These are phyloP conservation scores for Quiscalus mexicanus DNA, from an alignment of 2,113 vertebrate species.

Conservation along the genomic window DNA sequence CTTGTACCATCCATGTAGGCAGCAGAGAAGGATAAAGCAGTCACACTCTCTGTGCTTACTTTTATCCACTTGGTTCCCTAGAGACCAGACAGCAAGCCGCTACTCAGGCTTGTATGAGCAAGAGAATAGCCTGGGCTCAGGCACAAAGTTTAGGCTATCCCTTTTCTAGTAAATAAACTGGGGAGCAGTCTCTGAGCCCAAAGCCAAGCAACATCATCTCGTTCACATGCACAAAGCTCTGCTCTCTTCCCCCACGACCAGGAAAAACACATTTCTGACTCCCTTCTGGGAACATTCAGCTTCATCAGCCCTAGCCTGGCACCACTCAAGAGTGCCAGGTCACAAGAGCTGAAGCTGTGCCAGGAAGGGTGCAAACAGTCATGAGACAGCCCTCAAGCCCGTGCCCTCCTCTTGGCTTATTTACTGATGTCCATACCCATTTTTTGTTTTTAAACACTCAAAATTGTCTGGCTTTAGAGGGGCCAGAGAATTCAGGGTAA, in stretches of 20 bases:
- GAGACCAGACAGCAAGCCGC: not conserved
- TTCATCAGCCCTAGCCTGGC: not conserved
- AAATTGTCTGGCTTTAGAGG: not conserved
- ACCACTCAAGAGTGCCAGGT: fast-evolving
- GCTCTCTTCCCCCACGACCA: fast-evolving
- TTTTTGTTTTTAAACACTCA: not conserved
- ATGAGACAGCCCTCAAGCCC: not conserved
- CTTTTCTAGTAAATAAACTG: not conserved
- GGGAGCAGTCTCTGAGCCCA: not conserved
- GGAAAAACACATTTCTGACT: not conserved
- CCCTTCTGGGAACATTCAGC: not conserved
- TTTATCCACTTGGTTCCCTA: not conserved
- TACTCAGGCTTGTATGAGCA: not conserved
- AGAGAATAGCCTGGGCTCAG: not conserved
- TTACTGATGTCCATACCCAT: not conserved
- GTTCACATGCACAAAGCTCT: not conserved
- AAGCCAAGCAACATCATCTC: not conserved
- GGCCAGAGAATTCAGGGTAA: not conserved
- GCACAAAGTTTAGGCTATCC: not conserved
- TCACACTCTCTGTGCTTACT: not conserved
- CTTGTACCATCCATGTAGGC: fast-evolving
- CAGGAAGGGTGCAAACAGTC: not conserved
- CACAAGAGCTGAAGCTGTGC: not conserved
- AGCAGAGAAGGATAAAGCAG: not conserved
- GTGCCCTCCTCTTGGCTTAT: not conserved